phyloP scores from a whole-genome alignment of 53 echinoderm and acorn worm species.

The Pentamera pediparva region DNA sequence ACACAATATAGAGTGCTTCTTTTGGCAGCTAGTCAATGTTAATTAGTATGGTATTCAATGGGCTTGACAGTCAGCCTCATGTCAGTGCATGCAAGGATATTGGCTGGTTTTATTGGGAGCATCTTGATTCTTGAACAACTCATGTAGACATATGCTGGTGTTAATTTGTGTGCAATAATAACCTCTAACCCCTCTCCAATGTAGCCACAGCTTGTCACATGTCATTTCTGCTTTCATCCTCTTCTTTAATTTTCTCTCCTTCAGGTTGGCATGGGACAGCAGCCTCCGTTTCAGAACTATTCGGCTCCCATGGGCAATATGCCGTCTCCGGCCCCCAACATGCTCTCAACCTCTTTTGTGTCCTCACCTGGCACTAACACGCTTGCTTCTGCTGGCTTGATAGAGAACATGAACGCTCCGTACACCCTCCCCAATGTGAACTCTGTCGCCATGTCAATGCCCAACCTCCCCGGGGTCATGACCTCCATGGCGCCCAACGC shows the following conservation, averaged over 20 bases:
- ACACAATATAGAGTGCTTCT: no score
- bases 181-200: background rate
- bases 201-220: background rate
- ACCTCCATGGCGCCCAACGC: conserved; percentile 27
- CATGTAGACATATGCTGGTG: no score
- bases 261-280: conserved; percentile 70
- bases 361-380: conserved; percentile 75
- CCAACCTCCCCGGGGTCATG: conserved; percentile 22
- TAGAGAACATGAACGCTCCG: conserved; percentile 33
- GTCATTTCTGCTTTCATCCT: conserved; percentile 4
- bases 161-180: no score
- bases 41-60: no score
- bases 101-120: no score
- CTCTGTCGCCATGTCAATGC: conserved; percentile 31
- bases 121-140: no score
- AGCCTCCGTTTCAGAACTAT: conserved; percentile 75
- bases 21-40: no score
- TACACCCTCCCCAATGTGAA: conserved; percentile 38
- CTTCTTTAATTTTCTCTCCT: no score
- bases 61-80: no score
- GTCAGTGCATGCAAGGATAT: no score
- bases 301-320: conserved; percentile 65
- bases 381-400: conserved; percentile 25
- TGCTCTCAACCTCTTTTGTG: conserved; percentile 72
- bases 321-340: conserved; percentile 78